Percentiles rank a stretch among this genome's conserved stretches.
These are phyloP conservation scores for Allygus modestus DNA, from an alignment of 2,888 invertebrate genomes.

Conservation along the genomic window DNA sequence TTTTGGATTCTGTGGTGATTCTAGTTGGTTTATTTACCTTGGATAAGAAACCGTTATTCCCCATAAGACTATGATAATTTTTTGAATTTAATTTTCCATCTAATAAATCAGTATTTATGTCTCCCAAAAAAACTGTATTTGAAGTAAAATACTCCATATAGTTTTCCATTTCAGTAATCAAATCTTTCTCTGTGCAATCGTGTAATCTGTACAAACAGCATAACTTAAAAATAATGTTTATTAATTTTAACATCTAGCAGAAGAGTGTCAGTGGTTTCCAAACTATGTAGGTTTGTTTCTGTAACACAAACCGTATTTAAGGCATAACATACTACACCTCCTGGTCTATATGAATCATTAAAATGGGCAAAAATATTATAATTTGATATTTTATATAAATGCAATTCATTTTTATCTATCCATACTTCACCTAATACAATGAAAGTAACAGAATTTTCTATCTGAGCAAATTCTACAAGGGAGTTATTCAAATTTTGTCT, in stretches of 20 bases:
- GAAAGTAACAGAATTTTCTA: not conserved
- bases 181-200: not conserved
- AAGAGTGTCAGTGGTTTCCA: not conserved
- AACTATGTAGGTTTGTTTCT: not conserved
- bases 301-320: not conserved
- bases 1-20: not conserved
- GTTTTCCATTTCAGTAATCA: not conserved
- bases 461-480: not conserved
- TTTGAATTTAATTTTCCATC: not conserved
- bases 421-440: constrained; percentile 4
- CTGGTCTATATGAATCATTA: constrained; percentile 28
- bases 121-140: constrained; percentile 1
- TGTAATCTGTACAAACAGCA: constrained; percentile 17
- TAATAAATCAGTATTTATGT: constrained; percentile 21
- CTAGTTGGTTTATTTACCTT: constrained; percentile 20
- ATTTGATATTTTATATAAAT: not conserved
- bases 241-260: not conserved
- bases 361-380: constrained; percentile 7
- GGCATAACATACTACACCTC: constrained; percentile 16
- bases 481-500: constrained; percentile 11
- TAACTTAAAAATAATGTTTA: not conserved
- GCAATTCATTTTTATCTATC: constrained; percentile 9
- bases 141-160: not conserved
- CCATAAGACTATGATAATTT: constrained; percentile 9
- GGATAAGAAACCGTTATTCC: constrained; percentile 9